Percentiles rank a stretch among this genome's conserved stretches.
Evolutionary conservation across 2,113 vertebrate species (phyloP).

Genomic region (Loxodonta africana): DNA sequence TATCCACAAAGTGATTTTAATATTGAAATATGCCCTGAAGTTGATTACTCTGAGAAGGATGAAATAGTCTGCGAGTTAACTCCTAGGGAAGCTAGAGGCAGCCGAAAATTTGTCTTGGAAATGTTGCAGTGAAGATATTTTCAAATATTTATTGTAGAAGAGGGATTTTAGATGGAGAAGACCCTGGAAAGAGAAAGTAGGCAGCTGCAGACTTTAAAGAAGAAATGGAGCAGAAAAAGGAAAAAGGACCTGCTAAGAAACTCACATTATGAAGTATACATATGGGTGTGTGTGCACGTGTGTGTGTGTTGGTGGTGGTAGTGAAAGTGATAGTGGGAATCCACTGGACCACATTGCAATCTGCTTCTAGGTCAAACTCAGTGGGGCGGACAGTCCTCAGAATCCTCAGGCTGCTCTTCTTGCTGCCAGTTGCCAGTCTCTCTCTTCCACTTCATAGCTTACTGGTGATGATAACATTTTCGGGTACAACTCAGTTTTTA

Average conservation of each 20-base stretch:
- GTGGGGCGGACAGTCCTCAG: background rate
- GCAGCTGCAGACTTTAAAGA: background rate
- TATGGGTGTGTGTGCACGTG: background rate
- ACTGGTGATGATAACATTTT: background rate
- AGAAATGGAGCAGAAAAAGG: background rate
- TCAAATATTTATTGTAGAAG: slow-evolving; percentile 46
- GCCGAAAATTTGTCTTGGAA: slow-evolving; percentile 13
- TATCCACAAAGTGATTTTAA: background rate
- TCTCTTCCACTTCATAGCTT: background rate
- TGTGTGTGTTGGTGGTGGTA: background rate
- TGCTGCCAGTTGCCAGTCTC: background rate
- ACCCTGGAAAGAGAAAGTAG: slow-evolving; percentile 6
- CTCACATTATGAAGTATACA: background rate
- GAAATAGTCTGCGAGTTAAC: slow-evolving; percentile 35
- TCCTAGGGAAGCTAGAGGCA: background rate
- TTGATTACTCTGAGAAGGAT: background rate
- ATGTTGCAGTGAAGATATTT: slow-evolving; percentile 40
- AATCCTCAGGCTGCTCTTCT: background rate
- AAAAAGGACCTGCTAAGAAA: background rate
- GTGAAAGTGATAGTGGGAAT: background rate
- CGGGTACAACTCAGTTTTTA: background rate
- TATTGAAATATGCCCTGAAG: slow-evolving; percentile 21
- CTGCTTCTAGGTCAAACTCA: background rate
- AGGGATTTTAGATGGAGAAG: slow-evolving; percentile 43
- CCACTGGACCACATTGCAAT: background rate